Evolutionary conservation across 1,140 invertebrate species (phyloP), one percentile per base, ranked within the genome.

Genomic region (Matsumurasca onukii): DNA sequence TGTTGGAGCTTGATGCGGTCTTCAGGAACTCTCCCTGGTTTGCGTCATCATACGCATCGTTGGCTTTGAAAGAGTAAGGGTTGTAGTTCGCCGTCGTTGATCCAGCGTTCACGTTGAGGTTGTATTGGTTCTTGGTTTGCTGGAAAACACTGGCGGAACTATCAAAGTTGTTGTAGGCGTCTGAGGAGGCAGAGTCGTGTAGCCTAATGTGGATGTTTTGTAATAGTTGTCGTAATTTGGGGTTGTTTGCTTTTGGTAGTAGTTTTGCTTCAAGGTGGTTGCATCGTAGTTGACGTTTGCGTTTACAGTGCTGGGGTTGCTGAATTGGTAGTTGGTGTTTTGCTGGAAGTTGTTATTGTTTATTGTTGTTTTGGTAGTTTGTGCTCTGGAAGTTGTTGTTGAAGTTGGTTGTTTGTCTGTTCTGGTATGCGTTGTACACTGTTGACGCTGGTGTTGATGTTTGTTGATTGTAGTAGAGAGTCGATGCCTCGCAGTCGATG

Each of bases 401-500:
- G 72, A 70, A 69, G 69, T 68, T 55, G 52, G n/a, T 67, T 52
- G 55, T 67, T 71, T 27, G 57, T 12, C 71, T 73, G 22, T 76
- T 77, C 31, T 76, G 73, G 29, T 75, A 76, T 15, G 75, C 76
- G 17, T 74, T 75, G 64, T 77, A 77, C 22, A 62, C 71, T 20
- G 79, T 77, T 62, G 78, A 78, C 90, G 85, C 80, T 92, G 93
- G 66, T 93, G 82, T 82, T 94, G 91, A 72, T 92, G 91, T 78
- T 91, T 91, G 80, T 92, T 91, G 76, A n/a, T 89, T 91, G 80
- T 90, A 91, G 74, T 89, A 92, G 52, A 92, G 80, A 15, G 89
- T 88, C 1, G 91, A 86, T 22, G 89, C 86, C 72, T 90, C 88
- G 76, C 93, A 95, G 74, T 93, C 91, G 0, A 94, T 90, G 75